Percentiles rank a stretch among this genome's conserved stretches.
These are phyloP conservation scores for Crematogaster levior DNA, from an alignment of 2,888 invertebrate genomes.

Conservation along the genomic window DNA sequence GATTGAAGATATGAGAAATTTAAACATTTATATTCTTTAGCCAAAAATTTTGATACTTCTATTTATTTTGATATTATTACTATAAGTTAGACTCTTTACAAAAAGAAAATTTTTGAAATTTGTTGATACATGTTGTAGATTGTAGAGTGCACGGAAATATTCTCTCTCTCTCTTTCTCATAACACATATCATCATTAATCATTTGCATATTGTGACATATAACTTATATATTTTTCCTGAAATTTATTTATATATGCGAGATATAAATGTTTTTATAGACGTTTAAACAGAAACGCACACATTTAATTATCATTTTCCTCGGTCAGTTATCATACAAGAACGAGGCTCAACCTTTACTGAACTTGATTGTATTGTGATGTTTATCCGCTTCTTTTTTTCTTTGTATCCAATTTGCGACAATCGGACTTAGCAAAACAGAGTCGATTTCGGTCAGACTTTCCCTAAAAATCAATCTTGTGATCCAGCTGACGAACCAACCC, in stretches of 20 bases:
- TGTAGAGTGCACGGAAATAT: background rate
- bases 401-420: constrained; percentile 69
- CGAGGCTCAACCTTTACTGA: background rate
- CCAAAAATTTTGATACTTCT: background rate
- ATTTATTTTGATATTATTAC: background rate
- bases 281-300: background rate
- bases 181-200: background rate
- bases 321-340: too few species aligned
- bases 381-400: constrained; percentile 53
- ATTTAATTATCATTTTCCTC: too few species aligned
- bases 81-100: background rate
- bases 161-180: too few species aligned
- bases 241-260: background rate
- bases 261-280: background rate
- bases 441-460: constrained; percentile 64
- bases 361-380: constrained; percentile 3
- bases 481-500: constrained; percentile 73
- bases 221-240: background rate
- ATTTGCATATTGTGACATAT: background rate
- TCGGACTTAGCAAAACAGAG: constrained; percentile 76
- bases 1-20: background rate
- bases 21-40: background rate
- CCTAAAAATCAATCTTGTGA: constrained; percentile 52
- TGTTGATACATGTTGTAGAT: background rate
- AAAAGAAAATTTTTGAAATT: background rate